These are phyloP conservation scores for Elymnias hypermnestra DNA, from an alignment of 1,140 invertebrate species.

Conservation along the genomic window DNA sequence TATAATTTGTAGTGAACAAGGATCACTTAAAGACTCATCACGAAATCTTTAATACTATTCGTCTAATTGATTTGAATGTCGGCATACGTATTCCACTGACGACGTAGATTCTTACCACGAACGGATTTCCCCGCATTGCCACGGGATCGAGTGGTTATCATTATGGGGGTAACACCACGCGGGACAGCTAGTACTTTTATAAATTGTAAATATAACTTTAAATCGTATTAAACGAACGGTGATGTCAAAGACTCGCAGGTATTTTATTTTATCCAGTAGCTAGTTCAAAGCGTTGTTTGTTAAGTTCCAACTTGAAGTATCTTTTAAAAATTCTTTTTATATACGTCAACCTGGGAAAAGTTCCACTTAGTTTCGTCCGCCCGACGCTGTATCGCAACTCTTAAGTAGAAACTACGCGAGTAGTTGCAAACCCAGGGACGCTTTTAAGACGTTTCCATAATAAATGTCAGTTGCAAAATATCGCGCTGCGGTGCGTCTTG, in stretches of 20 bases:
- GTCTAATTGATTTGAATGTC: too few relatives aligned
- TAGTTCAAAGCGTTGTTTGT: constrained; percentile 36
- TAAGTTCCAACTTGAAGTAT: constrained; percentile 45
- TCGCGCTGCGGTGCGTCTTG: constrained; percentile 19
- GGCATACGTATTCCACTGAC: too few relatives aligned
- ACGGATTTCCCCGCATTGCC: too few relatives aligned
- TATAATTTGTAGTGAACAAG: too few relatives aligned
- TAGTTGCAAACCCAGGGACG: constrained; percentile 55
- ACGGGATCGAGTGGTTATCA: too few relatives aligned
- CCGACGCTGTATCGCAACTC: constrained; percentile 45
- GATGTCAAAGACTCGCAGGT: background rate
- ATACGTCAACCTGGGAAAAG: constrained; percentile 61
- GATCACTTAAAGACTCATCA: too few relatives aligned
- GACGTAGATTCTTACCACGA: too few relatives aligned
- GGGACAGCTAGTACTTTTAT: too few relatives aligned
- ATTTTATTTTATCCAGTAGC: background rate
- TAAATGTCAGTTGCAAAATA: constrained; percentile 49
- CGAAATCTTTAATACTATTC: too few relatives aligned
- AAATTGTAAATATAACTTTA: background rate
- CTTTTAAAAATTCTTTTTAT: constrained; percentile 72
- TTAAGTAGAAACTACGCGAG: constrained; percentile 62
- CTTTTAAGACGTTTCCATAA: constrained; percentile 67
- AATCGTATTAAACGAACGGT: background rate
- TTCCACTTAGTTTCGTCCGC: constrained; percentile 64
- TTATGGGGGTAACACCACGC: too few relatives aligned